Conservation (phyloP, 2,888 invertebrate species). For the Nemoura dubitans region DNA sequence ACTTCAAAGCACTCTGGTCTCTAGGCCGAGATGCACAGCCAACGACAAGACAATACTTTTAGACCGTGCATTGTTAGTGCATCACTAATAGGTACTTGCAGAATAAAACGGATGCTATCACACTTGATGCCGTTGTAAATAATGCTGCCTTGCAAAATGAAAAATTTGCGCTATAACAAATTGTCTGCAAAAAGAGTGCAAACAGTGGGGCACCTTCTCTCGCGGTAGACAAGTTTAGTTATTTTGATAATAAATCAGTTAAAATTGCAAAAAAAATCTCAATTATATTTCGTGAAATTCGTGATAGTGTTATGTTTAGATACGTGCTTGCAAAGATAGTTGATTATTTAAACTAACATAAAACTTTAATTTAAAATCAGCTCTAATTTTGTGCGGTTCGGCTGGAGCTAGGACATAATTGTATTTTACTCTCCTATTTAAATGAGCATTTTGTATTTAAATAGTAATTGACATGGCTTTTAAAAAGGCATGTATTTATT, state of each 20-base stretch:
- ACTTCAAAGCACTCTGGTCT: neutral
- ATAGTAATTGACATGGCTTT: neutral
- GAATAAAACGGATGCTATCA: neutral
- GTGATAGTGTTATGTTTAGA: neutral
- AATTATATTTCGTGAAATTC: neutral
- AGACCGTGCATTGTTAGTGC: neutral
- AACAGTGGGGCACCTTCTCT: too few relatives aligned
- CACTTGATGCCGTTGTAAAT: neutral
- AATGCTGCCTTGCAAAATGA: neutral
- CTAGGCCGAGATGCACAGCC: neutral
- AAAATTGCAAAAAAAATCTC: neutral
- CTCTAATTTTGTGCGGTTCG: neutral
- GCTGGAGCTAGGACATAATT: too few relatives aligned
- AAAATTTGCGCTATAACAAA: neutral
- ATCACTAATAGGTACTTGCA: neutral
- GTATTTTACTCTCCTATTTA: neutral
- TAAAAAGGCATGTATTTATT: neutral
- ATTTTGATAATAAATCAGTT: neutral
- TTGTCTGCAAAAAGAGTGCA: neutral
- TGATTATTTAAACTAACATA: neutral
- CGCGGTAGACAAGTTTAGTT: too few relatives aligned
- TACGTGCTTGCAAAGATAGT: too few relatives aligned
- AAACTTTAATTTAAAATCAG: neutral
- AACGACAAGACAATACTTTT: neutral
- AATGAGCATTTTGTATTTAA: neutral